Percentiles rank a stretch among this genome's conserved stretches.
These are phyloP conservation scores for Caenorhabditis zanzibari DNA, from an alignment of 2,888 invertebrate species.

Conservation along the genomic window DNA sequence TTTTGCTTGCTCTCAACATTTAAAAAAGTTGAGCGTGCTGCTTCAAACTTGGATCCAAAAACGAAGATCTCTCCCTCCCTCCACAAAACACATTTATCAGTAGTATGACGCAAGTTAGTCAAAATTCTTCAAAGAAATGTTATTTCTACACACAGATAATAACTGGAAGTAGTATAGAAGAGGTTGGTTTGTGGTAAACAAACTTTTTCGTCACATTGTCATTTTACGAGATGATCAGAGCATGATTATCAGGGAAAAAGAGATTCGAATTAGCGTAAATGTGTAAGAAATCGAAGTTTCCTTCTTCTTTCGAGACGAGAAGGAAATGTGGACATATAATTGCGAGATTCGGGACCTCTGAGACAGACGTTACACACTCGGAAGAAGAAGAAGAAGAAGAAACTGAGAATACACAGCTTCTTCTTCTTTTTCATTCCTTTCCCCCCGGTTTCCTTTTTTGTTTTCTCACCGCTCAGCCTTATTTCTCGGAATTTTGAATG, in stretches of 20 bases:
- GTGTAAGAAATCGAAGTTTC: conserved; percentile 27
- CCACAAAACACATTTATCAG: conserved; percentile 7
- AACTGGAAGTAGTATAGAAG: neutral
- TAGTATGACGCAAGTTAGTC: conserved; percentile 6
- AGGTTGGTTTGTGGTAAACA: conserved; percentile 1
- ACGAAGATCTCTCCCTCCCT: neutral
- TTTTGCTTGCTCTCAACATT: too few relatives aligned
- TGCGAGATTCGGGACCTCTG: conserved; percentile 36
- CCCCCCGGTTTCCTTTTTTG: conserved; percentile 22
- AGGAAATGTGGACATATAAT: conserved; percentile 36
- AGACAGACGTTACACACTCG: conserved; percentile 37
- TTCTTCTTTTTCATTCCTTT: conserved; percentile 9
- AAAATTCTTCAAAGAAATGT: too few relatives aligned
- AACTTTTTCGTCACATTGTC: conserved; percentile 2
- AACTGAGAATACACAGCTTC: conserved; percentile 42
- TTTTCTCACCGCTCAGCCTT: conserved; percentile 17
- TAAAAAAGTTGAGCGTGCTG: too few relatives aligned
- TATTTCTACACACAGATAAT: too few relatives aligned
- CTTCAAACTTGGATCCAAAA: too few relatives aligned
- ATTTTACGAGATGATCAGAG: neutral
- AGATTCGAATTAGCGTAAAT: conserved; percentile 16
- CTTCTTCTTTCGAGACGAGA: neutral
- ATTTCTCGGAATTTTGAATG: conserved; percentile 45
- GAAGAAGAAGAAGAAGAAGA: conserved; percentile 35
- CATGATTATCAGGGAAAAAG: neutral